These are phyloP conservation scores for Coregonus suidteri DNA, from an alignment of 2,797 vertebrate species.

Conservation along the genomic window DNA sequence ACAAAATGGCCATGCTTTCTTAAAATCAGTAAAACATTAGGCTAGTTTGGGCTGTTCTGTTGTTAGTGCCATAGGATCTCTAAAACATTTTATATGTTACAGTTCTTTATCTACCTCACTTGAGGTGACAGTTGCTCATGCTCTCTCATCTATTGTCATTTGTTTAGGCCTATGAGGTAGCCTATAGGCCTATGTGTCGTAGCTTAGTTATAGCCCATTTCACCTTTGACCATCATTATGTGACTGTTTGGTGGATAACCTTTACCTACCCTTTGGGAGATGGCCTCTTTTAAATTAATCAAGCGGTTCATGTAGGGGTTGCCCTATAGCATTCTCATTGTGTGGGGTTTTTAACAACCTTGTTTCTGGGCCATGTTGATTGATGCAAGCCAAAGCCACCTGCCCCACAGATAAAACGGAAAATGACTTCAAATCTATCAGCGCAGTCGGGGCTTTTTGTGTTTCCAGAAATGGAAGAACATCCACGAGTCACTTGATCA, in stretches of 20 bases:
- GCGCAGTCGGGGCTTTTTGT: constrained; percentile 29
- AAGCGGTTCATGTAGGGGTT: background rate
- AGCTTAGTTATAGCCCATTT: background rate
- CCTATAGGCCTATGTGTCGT: too few relatives aligned
- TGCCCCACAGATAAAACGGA: constrained; percentile 12
- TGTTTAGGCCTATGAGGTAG: too few relatives aligned
- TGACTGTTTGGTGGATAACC: constrained; percentile 1
- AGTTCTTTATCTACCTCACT: too few relatives aligned
- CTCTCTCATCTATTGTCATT: too few relatives aligned
- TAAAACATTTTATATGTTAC: too few relatives aligned
- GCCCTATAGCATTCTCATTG: background rate
- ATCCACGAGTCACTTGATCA: constrained; percentile 62
- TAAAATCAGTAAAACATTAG: too few relatives aligned
- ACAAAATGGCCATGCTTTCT: too few relatives aligned
- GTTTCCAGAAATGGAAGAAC: constrained; percentile 70
- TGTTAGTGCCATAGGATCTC: too few relatives aligned
- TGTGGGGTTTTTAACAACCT: constrained; percentile 8
- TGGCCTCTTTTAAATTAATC: constrained; percentile 4
- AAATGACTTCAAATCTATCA: constrained; percentile 10
- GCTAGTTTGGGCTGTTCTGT: too few relatives aligned
- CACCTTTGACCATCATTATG: background rate
- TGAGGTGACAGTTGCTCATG: too few relatives aligned
- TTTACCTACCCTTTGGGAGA: constrained; percentile 1
- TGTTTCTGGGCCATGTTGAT: background rate
- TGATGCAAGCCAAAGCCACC: constrained; percentile 12